Conservation (phyloP, 2,113 vertebrate species). For the human (Homo sapiens) region DNA sequence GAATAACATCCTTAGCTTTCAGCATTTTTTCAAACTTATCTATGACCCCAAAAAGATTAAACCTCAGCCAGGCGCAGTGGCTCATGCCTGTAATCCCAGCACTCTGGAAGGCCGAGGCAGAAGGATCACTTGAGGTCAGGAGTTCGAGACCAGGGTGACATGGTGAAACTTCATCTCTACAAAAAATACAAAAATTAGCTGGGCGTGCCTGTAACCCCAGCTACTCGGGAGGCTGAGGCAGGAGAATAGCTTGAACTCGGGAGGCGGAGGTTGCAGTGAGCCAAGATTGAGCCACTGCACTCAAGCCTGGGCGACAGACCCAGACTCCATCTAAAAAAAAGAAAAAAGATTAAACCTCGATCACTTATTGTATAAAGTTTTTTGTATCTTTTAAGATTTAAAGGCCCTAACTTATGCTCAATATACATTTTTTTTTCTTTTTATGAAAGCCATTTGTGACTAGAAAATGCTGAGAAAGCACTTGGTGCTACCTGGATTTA, state of each 20-base stretch:
- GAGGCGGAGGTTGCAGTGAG: too few relatives aligned
- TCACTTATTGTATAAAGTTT: conserved; percentile 17
- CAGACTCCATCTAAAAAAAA: neutral
- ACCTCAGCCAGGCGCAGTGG: neutral
- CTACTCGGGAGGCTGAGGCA: too few relatives aligned
- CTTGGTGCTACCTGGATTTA: conserved; percentile 13
- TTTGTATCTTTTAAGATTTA: conserved; percentile 37
- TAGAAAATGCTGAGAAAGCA: conserved; percentile 34
- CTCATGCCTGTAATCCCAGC: too few relatives aligned
- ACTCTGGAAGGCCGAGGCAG: too few relatives aligned
- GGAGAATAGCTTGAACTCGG: too few relatives aligned
- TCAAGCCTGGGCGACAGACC: neutral
- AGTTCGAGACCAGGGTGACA: too few relatives aligned
- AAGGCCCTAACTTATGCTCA: neutral
- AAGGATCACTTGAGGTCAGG: too few relatives aligned
- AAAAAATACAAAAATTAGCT: too few relatives aligned
- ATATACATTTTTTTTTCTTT: neutral
- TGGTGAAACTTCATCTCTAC: too few relatives aligned
- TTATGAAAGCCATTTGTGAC: neutral
- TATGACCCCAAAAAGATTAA: neutral
- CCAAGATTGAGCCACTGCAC: neutral
- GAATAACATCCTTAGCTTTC: conserved; percentile 19
- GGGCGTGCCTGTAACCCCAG: too few relatives aligned
- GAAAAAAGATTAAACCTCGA: neutral
- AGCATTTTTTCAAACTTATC: conserved; percentile 32